Percentiles rank a stretch among this genome's conserved stretches.
phyloP scores from a whole-genome alignment of 2,888 invertebrate species.

The Acleris sparsana region DNA sequence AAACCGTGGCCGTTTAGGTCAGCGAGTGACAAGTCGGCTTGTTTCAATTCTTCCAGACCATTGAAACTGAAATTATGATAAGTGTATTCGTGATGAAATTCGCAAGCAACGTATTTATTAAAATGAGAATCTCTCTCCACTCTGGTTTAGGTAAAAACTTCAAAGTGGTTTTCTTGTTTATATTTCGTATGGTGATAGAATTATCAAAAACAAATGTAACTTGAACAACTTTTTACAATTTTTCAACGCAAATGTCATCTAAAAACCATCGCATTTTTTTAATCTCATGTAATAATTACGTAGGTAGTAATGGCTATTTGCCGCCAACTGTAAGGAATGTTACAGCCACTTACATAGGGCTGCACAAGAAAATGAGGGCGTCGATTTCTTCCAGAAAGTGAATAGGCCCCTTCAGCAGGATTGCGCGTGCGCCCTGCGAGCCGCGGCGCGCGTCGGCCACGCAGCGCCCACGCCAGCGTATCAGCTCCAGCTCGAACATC shows the following conservation, averaged over 20 bases:
- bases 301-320: background rate
- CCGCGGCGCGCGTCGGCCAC: slow-evolving; percentile 80
- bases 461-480: slow-evolving; percentile 79
- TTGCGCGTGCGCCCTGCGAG: slow-evolving; percentile 87
- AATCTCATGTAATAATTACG: too few relatives aligned
- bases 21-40: slow-evolving; percentile 90
- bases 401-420: slow-evolving; percentile 94
- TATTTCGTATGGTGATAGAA: too few relatives aligned
- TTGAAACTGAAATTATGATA: slow-evolving; percentile 86
- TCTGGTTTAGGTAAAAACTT: too few relatives aligned
- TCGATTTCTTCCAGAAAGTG: slow-evolving; percentile 91
- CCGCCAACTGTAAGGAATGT: background rate
- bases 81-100: background rate
- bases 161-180: too few relatives aligned
- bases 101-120: too few relatives aligned
- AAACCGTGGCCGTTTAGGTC: slow-evolving; percentile 94
- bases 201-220: too few relatives aligned
- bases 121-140: too few relatives aligned
- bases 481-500: slow-evolving; percentile 92
- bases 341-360: slow-evolving; percentile 88
- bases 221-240: too few relatives aligned
- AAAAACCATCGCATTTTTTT: too few relatives aligned
- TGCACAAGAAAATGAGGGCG: slow-evolving; percentile 92
- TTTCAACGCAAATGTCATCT: too few relatives aligned
- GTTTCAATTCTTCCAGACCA: slow-evolving; percentile 91